These are phyloP conservation scores for Trachythela sp. DNA, from an alignment of 64 coral and sea anemone species.

Conservation along the genomic window DNA sequence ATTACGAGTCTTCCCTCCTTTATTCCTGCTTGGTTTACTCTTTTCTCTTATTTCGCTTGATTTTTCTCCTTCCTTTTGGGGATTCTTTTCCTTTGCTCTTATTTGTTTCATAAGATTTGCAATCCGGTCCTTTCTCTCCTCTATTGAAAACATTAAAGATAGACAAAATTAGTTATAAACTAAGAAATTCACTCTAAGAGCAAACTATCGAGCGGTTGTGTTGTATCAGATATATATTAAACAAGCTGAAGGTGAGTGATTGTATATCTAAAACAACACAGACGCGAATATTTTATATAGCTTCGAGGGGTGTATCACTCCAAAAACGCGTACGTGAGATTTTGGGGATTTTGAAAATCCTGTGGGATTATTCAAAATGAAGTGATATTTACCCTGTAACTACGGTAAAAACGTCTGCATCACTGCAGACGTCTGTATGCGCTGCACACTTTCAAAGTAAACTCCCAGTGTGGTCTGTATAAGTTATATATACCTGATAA, in stretches of 20 bases:
- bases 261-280: too few relatives aligned
- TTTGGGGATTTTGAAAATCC: too few relatives aligned
- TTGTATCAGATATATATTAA: not conserved
- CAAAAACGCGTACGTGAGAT: too few relatives aligned
- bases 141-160: not conserved
- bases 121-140: not conserved
- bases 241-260: too few relatives aligned
- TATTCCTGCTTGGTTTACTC: not conserved
- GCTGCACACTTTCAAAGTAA: too few relatives aligned
- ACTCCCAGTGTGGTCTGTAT: too few relatives aligned
- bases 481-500: not conserved
- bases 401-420: not conserved
- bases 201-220: not conserved
- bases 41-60: not conserved
- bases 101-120: constrained; percentile 3
- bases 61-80: not conserved
- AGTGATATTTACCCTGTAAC: not conserved
- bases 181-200: not conserved
- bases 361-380: not conserved
- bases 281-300: too few relatives aligned
- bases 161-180: not conserved
- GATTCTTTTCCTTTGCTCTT: not conserved
- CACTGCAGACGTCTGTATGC: not conserved
- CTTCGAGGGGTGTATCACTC: too few relatives aligned
- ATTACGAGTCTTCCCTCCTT: not conserved